Evolutionary conservation across 2,797 vertebrate species (phyloP).

Genomic region (Gallinago solitaria): DNA sequence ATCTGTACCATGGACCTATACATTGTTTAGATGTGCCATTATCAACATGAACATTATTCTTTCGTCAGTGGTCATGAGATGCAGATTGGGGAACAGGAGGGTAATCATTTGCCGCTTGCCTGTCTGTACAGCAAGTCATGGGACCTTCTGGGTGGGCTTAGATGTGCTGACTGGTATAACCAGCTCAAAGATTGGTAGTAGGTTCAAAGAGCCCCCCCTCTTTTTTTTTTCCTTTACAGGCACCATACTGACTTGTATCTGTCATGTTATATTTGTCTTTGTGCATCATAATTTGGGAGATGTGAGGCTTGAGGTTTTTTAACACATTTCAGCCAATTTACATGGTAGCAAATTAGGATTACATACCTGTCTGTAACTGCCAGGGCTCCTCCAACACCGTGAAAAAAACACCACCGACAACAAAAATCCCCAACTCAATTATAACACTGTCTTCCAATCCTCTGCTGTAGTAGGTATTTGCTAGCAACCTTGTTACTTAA

Average conservation of each 20-base stretch:
- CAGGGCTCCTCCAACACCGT: not conserved
- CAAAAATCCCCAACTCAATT: not conserved
- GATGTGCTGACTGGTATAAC: not conserved
- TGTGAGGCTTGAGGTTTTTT: not conserved
- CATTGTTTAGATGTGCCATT: not conserved
- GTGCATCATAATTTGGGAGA: not conserved
- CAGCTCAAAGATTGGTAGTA: not conserved
- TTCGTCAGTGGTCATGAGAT: not conserved
- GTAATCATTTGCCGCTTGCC: not conserved
- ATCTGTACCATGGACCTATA: not conserved
- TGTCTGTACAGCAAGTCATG: not conserved
- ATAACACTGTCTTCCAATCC: slow-evolving; percentile 14
- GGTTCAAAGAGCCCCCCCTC: not conserved
- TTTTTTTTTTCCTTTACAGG: not conserved
- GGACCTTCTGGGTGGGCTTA: not conserved
- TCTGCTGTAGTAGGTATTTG: slow-evolving; percentile 24
- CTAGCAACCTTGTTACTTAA: slow-evolving; percentile 20
- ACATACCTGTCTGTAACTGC: not conserved
- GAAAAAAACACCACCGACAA: fast-evolving
- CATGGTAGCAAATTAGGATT: not conserved
- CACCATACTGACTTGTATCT: not conserved
- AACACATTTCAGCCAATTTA: not conserved
- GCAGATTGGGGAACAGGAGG: not conserved
- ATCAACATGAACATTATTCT: not conserved
- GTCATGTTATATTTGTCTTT: not conserved